Evolutionary conservation across 2,797 vertebrate genomes (phyloP).

Genomic region (Acipenser ruthenus): DNA sequence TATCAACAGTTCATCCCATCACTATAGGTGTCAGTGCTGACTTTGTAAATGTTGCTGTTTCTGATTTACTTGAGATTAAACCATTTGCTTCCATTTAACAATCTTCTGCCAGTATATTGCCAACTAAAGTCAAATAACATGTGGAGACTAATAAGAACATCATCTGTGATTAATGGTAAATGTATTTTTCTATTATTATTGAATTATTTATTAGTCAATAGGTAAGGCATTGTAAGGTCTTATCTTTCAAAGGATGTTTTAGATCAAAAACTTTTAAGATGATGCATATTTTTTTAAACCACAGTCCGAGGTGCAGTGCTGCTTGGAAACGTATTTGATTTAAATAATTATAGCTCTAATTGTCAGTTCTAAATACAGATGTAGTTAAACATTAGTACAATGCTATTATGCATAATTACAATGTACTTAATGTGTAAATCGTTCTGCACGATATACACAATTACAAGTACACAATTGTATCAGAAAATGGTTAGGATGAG

Average conservation of each 20-base stretch:
- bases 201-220: background rate
- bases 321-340: too few species aligned
- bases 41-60: constrained; percentile 17
- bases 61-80: constrained; percentile 8
- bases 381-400: too few species aligned
- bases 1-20: constrained; percentile 18
- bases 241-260: background rate
- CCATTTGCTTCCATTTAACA: constrained; percentile 17
- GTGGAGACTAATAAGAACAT: background rate
- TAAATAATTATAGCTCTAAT: too few species aligned
- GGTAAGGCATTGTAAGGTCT: background rate
- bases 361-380: too few species aligned
- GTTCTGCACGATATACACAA: too few species aligned
- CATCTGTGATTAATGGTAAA: background rate
- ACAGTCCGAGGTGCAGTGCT: too few species aligned
- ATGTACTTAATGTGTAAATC: too few species aligned
- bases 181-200: background rate
- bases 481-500: too few species aligned
- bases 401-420: too few species aligned
- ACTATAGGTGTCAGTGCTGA: constrained; percentile 23
- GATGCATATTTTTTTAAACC: too few species aligned
- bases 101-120: background rate
- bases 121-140: constrained; percentile 7
- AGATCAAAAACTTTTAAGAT: background rate
- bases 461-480: too few species aligned